Evolutionary conservation across 2,797 vertebrate genomes (phyloP).

Genomic region (Scyliorhinus canicula): DNA sequence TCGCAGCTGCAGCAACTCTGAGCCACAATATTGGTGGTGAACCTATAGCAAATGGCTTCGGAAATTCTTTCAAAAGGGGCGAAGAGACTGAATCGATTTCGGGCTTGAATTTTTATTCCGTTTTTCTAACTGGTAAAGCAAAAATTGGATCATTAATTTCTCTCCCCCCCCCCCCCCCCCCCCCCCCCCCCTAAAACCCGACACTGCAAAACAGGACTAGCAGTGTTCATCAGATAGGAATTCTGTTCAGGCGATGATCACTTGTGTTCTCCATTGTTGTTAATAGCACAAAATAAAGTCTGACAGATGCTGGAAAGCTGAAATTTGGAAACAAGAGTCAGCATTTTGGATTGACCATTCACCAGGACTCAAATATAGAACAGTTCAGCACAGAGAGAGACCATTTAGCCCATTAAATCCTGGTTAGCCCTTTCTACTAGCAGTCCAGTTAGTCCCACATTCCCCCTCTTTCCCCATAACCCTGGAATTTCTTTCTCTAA

Average conservation of each 20-base stretch:
- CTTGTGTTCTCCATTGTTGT: background rate
- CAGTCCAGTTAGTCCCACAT: background rate
- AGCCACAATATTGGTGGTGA: background rate
- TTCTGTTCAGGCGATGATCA: background rate
- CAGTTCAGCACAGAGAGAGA: background rate
- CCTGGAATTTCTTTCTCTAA: no score
- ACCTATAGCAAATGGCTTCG: background rate
- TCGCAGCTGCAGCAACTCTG: background rate
- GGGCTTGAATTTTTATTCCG: background rate
- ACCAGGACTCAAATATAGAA: background rate
- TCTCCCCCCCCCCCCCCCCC: background rate
- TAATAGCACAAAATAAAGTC: background rate
- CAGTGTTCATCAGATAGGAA: background rate
- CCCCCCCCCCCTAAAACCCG: no score
- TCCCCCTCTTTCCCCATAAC: no score
- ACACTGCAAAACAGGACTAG: background rate
- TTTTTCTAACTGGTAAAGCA: background rate
- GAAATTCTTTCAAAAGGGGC: background rate
- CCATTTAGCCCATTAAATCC: background rate
- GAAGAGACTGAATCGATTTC: background rate
- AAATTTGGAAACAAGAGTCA: background rate
- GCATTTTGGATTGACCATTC: background rate
- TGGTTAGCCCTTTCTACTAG: background rate
- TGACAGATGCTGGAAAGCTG: background rate
- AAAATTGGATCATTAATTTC: background rate